These are phyloP conservation scores for Proctacanthus coquilletti DNA, from an alignment of 1,140 invertebrate species.

Conservation along the genomic window DNA sequence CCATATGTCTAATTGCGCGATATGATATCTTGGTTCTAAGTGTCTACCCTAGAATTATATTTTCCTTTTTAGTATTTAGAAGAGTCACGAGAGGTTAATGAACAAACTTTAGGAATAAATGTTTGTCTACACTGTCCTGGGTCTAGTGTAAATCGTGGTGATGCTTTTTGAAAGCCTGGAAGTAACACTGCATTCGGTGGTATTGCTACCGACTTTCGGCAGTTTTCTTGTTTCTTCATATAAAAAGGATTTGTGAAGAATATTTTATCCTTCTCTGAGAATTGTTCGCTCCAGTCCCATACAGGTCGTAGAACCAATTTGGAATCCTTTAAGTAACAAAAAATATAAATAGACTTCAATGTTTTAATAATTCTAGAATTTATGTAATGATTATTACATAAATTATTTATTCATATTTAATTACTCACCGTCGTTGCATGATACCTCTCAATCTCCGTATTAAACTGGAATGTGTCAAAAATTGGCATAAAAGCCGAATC, in stretches of 20 bases:
- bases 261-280: conserved; percentile 55
- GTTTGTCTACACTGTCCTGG: background rate
- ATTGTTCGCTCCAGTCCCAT: conserved; percentile 76
- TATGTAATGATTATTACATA: background rate
- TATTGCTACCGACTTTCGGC: conserved; percentile 9
- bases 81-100: too few species aligned
- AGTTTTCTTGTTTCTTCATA: conserved; percentile 22
- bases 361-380: background rate
- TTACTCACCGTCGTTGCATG: conserved; percentile 34
- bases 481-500: conserved; percentile 72
- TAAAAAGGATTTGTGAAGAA: conserved; percentile 68
- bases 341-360: conserved; percentile 8
- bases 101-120: background rate
- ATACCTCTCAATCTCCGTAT: conserved; percentile 54
- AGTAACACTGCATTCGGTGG: conserved; percentile 16
- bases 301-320: conserved; percentile 49
- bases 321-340: conserved; percentile 21
- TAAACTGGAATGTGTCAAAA: conserved; percentile 87
- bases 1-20: conserved; percentile 62
- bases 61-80: too few species aligned
- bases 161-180: conserved; percentile 11
- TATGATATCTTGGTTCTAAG: conserved; percentile 35
- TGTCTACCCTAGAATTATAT: conserved; percentile 12
- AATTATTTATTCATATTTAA: conserved; percentile 25
- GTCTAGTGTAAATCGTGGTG: background rate